These are phyloP conservation scores for Anthopleura xanthogrammica DNA, from an alignment of 92 coral and sea anemone genomes.

Conservation along the genomic window DNA sequence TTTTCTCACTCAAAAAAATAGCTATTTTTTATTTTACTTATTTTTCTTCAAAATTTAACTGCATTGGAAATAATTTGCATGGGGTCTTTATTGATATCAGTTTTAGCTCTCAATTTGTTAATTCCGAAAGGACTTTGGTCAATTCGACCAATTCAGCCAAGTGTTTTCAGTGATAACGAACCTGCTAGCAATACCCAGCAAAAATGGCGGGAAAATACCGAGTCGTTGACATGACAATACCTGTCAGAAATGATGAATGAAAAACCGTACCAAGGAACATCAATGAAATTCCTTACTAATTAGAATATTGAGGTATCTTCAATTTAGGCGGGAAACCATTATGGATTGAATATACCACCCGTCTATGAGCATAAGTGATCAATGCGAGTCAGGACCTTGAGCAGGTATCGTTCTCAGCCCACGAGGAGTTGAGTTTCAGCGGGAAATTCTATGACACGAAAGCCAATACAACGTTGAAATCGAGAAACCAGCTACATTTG, in stretches of 20 bases:
- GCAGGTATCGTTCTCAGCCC: not conserved
- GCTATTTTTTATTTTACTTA: no score
- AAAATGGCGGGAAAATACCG: not conserved
- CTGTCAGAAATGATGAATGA: not conserved
- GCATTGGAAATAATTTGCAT: no score
- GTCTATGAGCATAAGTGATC: conserved; percentile 1
- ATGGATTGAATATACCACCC: conserved; percentile 2
- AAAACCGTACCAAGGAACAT: not conserved
- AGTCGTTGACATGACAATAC: not conserved
- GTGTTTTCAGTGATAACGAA: not conserved
- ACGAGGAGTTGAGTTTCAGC: conserved; percentile 17
- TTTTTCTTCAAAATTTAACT: no score
- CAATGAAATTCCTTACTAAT: not conserved
- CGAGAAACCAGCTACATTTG: not conserved
- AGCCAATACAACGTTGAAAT: not conserved
- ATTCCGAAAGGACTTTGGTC: no score
- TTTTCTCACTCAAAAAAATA: no score
- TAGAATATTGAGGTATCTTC: not conserved
- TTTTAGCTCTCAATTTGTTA: no score
- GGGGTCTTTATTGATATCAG: no score
- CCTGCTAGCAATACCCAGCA: not conserved
- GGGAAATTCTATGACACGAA: conserved; percentile 1
- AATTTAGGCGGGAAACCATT: conserved; percentile 21
- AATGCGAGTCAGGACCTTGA: not conserved
- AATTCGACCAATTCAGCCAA: not conserved